phyloP scores from a whole-genome alignment of 1,140 invertebrate genomes.

The Armadillidium nasatum region DNA sequence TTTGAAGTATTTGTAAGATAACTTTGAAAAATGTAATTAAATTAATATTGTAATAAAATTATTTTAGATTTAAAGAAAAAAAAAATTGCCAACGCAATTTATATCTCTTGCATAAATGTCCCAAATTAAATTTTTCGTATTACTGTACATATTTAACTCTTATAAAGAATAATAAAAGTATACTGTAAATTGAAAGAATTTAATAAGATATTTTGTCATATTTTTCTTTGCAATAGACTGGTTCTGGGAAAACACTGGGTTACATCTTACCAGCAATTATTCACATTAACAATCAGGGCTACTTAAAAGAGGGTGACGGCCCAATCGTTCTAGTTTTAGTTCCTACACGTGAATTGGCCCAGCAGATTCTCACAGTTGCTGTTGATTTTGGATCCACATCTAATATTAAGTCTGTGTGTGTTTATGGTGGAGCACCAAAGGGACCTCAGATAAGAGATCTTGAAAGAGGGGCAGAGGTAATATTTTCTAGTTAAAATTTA shows the following conservation, averaged over 20 bases:
- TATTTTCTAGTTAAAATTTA: background rate
- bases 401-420: slow-evolving; percentile 80
- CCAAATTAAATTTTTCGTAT: no score
- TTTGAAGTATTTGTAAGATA: no score
- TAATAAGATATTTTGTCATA: no score
- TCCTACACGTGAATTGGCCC: slow-evolving; percentile 90
- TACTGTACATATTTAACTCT: no score
- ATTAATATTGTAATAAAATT: no score
- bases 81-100: no score
- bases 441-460: slow-evolving; percentile 64
- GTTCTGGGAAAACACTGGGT: slow-evolving; percentile 45
- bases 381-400: slow-evolving; percentile 79
- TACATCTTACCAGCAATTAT: slow-evolving; percentile 70
- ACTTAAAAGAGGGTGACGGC: slow-evolving; percentile 74
- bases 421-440: slow-evolving; percentile 94
- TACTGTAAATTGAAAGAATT: no score
- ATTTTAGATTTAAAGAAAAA: no score
- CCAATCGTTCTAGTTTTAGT: slow-evolving; percentile 87
- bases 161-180: no score
- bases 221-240: slow-evolving; percentile 33
- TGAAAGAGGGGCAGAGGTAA: slow-evolving; percentile 41
- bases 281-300: slow-evolving; percentile 85
- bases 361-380: slow-evolving; percentile 92
- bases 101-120: no score
- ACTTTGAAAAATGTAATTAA: no score